Evolutionary conservation across 2,113 vertebrate species (phyloP), one percentile per base, ranked within the genome.

Genomic region (Lepus europaeus): DNA sequence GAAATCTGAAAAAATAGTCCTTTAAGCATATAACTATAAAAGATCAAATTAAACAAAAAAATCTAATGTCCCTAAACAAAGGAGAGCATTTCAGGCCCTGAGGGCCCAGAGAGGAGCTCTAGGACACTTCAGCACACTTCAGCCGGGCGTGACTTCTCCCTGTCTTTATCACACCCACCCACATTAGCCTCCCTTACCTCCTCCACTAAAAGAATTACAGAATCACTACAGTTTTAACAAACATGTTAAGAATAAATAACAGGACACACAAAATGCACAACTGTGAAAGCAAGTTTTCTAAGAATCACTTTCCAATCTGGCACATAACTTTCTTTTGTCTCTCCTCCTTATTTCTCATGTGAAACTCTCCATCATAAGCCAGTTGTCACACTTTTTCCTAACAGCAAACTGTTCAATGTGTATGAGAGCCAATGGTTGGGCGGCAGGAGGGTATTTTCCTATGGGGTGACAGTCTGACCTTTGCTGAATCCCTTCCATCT

Each of bases 381-480:
- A 89, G 59, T 53, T 1, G 0, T 76, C 61, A 82, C 20, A 31
- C 31, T 89, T 64, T 93, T 56, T 80, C 56, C 70, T 72, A 93
- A 84, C 3, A 88, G 56, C 66, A 94, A 91, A 94, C 81, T 12
- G 13, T 14, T 87, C 23, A 14, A 11, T 29, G 84, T 80, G 83
- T 84, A 76, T 89, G 53, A 95, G 68, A 45, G 70, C 22, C 36
- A 53, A 0, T 78, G 25, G 89, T 33, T 27, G 49, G 2, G 20
- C 68, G 2, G 17, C 3, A 3, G 9, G 29, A 3, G 8, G 9
- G 80, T n/a, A 22, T 13, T 66, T 94, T 56, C 23, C 1, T 0
- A 9, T 53, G 56, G 36, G 87, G 76, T 96, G 92, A 91, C 94
- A 95, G 74, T 95, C 61, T 91, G 95, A 89, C 93, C 90, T 95